These are phyloP conservation scores for Hemicentrotus pulcherrimus DNA, from an alignment of 35 echinoderm and acorn worm species.

Conservation along the genomic window DNA sequence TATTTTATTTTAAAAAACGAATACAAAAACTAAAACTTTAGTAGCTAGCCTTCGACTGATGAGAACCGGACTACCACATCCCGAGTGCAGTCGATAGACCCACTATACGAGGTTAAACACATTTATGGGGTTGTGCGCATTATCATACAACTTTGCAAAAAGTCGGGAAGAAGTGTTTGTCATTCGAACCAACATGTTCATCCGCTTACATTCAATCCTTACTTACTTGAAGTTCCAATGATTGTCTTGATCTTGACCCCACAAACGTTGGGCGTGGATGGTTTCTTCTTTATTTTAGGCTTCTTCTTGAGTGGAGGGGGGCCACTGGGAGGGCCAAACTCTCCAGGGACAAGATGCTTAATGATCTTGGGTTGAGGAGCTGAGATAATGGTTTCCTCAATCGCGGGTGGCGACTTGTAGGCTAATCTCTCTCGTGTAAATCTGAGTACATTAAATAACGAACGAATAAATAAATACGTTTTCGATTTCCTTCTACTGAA, in stretches of 20 bases:
- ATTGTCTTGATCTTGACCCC: constrained; percentile 89
- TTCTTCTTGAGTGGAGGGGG: constrained; percentile 56
- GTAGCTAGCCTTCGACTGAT: too few relatives aligned
- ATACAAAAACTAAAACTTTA: too few relatives aligned
- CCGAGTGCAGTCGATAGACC: too few relatives aligned
- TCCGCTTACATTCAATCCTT: neutral
- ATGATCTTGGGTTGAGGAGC: neutral
- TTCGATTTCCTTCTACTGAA: too few relatives aligned
- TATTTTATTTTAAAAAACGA: too few relatives aligned
- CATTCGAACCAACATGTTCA: too few relatives aligned
- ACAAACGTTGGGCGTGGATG: constrained; percentile 72
- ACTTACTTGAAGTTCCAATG: constrained; percentile 74
- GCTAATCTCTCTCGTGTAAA: neutral
- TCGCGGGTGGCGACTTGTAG: neutral
- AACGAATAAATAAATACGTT: too few relatives aligned
- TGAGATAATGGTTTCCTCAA: neutral
- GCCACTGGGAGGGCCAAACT: constrained; percentile 29
- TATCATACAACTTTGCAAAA: too few relatives aligned
- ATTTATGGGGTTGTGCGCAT: too few relatives aligned
- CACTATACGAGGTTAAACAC: too few relatives aligned
- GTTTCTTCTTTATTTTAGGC: constrained; percentile 62
- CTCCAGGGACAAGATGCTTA: neutral
- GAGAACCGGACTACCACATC: too few relatives aligned
- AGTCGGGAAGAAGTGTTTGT: too few relatives aligned
- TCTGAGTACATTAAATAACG: neutral